Evolutionary conservation across 2,797 vertebrate species (phyloP).

Genomic region (Synaphobranchus kaupii): DNA sequence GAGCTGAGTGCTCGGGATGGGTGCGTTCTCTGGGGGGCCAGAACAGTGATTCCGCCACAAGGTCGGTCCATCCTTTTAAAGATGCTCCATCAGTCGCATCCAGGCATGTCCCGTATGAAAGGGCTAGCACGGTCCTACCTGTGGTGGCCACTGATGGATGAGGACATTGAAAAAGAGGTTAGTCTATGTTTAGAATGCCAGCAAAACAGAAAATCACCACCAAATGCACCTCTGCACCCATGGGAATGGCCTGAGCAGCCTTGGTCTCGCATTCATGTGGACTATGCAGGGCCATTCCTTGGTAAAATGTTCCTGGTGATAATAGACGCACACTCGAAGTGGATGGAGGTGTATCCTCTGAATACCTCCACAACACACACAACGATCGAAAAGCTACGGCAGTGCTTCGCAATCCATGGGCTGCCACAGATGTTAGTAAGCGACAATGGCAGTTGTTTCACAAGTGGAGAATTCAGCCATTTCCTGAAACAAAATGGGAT

Average conservation of each 20-base stretch:
- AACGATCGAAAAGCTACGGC: conserved; percentile 16
- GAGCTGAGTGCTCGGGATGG: conserved; percentile 25
- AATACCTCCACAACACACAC: conserved; percentile 1
- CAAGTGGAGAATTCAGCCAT: background rate
- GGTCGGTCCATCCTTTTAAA: background rate
- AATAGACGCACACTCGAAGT: conserved; percentile 38
- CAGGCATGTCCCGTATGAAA: conserved; percentile 41
- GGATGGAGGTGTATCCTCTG: conserved; percentile 22
- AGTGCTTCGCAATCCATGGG: conserved; percentile 30
- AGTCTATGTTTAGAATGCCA: too few species aligned
- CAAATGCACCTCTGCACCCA: too few species aligned
- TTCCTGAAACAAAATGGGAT: too few species aligned
- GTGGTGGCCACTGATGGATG: too few species aligned
- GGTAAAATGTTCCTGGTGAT: conserved; percentile 36
- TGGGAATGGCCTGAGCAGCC: conserved; percentile 44
- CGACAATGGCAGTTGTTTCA: conserved; percentile 35
- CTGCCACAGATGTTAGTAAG: conserved; percentile 35
- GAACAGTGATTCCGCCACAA: background rate
- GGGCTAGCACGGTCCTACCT: conserved; percentile 19
- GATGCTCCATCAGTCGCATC: background rate
- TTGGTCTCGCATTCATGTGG: conserved; percentile 30
- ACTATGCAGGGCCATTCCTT: conserved; percentile 40
- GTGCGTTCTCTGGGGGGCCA: conserved; percentile 17
- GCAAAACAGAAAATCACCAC: too few species aligned
- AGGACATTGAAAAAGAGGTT: too few species aligned